Conservation (phyloP, 1,140 invertebrate genomes). For the Reticulitermes speratus region DNA sequence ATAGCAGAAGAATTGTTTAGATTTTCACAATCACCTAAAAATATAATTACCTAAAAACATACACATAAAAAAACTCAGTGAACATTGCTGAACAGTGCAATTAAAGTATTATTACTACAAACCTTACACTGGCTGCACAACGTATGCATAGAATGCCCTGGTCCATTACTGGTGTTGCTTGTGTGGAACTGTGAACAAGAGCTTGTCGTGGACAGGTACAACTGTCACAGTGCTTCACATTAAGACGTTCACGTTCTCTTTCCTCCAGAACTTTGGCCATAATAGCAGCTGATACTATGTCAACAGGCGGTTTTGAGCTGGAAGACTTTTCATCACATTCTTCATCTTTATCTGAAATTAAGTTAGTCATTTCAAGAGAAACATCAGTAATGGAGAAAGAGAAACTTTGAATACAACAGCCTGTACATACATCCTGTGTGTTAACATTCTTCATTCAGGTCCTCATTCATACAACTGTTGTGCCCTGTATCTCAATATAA, state of each 20-base stretch:
- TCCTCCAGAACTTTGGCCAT: conserved; percentile 93
- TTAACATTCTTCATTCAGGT: too few relatives aligned
- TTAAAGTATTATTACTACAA: background rate
- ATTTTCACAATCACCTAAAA: too few relatives aligned
- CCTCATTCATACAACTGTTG: too few relatives aligned
- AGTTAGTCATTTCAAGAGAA: conserved; percentile 30
- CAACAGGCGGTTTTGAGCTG: conserved; percentile 50
- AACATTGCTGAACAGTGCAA: too few relatives aligned
- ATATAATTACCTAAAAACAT: too few relatives aligned
- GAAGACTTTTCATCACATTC: conserved; percentile 51
- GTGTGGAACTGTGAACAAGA: background rate
- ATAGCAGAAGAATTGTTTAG: too few relatives aligned
- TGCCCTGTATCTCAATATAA: too few relatives aligned
- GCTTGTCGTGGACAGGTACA: conserved; percentile 59
- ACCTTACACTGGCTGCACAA: background rate
- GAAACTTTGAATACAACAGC: too few relatives aligned
- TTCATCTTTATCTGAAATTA: conserved; percentile 35
- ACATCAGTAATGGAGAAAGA: too few relatives aligned
- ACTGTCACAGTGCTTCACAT: conserved; percentile 74
- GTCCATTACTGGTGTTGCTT: background rate
- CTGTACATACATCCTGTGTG: too few relatives aligned
- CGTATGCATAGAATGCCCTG: background rate
- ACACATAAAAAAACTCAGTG: too few relatives aligned
- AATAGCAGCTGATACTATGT: conserved; percentile 86
- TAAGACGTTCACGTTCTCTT: conserved; percentile 66